phyloP scores from a whole-genome alignment of 2,888 invertebrate species.

The Heliconius charithonia region DNA sequence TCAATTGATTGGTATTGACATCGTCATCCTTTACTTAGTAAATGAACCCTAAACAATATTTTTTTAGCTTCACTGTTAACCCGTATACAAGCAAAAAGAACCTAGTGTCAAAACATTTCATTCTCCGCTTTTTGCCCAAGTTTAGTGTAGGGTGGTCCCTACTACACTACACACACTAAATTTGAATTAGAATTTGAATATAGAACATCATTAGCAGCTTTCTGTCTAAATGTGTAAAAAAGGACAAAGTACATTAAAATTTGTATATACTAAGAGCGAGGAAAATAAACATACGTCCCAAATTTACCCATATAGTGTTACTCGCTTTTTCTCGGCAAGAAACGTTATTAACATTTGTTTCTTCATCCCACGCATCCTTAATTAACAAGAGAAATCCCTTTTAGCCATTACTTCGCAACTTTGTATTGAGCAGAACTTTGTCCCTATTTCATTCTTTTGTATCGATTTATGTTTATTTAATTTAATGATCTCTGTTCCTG shows the following conservation, averaged over 20 bases:
- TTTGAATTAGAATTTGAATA: too few relatives aligned
- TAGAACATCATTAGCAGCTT: too few relatives aligned
- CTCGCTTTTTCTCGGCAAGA: conserved; percentile 17
- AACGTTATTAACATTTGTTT: conserved; percentile 26
- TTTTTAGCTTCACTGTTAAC: neutral
- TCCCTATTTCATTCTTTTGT: neutral
- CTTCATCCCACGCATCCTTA: conserved; percentile 38
- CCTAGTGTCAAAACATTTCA: too few relatives aligned
- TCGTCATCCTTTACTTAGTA: neutral
- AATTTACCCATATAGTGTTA: conserved; percentile 6
- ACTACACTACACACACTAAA: too few relatives aligned
- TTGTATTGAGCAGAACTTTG: conserved; percentile 44
- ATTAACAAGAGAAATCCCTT: conserved; percentile 47
- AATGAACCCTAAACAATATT: neutral
- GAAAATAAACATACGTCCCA: conserved; percentile 1
- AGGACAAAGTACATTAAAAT: neutral
- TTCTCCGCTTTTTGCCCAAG: too few relatives aligned
- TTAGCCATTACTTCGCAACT: conserved; percentile 52
- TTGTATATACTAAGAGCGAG: neutral
- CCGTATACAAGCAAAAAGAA: neutral
- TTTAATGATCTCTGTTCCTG: neutral
- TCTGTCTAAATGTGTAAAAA: neutral
- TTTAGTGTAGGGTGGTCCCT: too few relatives aligned
- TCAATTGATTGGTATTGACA: too few relatives aligned
- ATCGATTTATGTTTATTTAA: neutral